Conservation (phyloP, 2,888 invertebrate genomes). For the Drosophila mimica region DNA sequence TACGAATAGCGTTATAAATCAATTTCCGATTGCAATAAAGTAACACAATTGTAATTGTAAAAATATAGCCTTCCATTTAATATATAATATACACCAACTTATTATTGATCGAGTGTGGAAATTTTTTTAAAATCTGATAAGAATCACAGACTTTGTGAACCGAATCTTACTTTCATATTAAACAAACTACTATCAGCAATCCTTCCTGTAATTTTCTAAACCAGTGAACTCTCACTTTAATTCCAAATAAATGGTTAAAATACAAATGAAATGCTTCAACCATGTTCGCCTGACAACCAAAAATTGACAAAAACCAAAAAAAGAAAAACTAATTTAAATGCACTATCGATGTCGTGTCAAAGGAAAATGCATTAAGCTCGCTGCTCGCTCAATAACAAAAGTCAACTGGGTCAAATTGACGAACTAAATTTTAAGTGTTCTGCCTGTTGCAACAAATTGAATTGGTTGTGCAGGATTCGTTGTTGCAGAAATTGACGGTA, state of each 20-base stretch:
- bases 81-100: neutral
- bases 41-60: neutral
- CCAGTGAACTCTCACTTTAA: neutral
- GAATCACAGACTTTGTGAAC: neutral
- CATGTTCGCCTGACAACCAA: constrained; percentile 18
- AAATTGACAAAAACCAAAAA: neutral
- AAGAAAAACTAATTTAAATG: neutral
- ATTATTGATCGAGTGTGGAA: neutral
- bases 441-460: constrained; percentile 59
- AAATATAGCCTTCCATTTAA: neutral
- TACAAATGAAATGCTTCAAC: neutral
- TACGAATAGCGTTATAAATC: neutral
- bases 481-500: neutral
- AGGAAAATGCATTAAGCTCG: constrained; percentile 5
- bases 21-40: neutral
- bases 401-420: constrained; percentile 37
- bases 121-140: neutral
- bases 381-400: neutral
- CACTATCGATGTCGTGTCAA: constrained; percentile 15
- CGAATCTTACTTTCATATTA: neutral
- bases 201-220: neutral
- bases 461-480: constrained; percentile 51
- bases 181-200: neutral
- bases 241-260: neutral
- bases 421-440: constrained; percentile 31